Base-by-base conservation (phyloP, 2,888 invertebrate genomes). In the Hylaea fasciaria region DNA sequence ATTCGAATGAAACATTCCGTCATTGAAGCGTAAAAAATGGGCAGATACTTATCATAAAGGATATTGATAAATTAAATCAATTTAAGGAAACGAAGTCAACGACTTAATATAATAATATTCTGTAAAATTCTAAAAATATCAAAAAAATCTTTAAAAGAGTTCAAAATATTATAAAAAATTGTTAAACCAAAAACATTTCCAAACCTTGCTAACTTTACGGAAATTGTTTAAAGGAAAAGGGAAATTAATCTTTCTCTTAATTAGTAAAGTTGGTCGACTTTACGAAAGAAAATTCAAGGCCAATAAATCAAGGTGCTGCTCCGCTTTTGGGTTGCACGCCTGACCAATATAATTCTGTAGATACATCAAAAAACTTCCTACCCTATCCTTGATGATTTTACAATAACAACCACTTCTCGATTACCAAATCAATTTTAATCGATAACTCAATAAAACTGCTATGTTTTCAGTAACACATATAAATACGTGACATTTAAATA, bases 201-300 rank as follows among this genome's bases (percentile, higher is more conserved):
- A 65, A 82, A 82, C 72, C 79, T 83, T 78, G 17, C 37, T 78
- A 83, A 87, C 81, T 87, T 86, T 78, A 77, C 74, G 85, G 85
- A 87, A 89, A 89, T 89, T 90, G 84, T 89, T 87, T 87, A 83
- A 86, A 80, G 83, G 84, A 84, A 86, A 84, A 83, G 81, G 61
- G 87, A 89, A 87, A 91, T 91, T 89, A 89, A 90, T 91, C 90
- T 90, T 90, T 89, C 81, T 84, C 87, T 89, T 91, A 91, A 90
- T 91, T 91, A 90, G 89, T 72, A 88, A 91, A 91, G 88, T 90
- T 90, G 77, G 86, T 80, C 78, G 82, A 81, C 77, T 82, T 74
- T 77, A 78, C 79, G 80, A 78, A 78, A 79, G 80, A 77, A 82
- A 81, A 87, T 88, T 84, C 88, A 86, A 84, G 86, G 83, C 80